phyloP scores from a whole-genome alignment of 2,797 vertebrate species.

The Coregonus ussuriensis region DNA sequence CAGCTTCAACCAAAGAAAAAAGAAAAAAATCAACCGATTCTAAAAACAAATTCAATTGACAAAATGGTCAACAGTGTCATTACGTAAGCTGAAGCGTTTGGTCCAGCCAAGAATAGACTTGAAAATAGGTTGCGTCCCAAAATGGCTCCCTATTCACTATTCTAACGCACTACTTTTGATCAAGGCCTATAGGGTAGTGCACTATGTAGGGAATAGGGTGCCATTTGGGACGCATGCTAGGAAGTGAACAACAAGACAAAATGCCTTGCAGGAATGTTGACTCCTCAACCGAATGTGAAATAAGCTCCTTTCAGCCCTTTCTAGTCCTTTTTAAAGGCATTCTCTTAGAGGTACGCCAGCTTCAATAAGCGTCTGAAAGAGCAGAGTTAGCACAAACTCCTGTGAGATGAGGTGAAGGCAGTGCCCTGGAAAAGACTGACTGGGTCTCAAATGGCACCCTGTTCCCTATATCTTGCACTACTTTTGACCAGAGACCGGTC shows the following conservation, averaged over 20 bases:
- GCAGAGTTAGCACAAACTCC: constrained; percentile 50
- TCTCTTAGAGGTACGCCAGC: not conserved
- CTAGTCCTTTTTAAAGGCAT: constrained; percentile 35
- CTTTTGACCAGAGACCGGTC: too few relatives aligned
- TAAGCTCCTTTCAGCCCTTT: constrained; percentile 24
- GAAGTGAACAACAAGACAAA: constrained; percentile 16
- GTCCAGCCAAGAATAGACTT: not conserved
- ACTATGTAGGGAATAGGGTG: constrained; percentile 21
- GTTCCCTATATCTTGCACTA: not conserved
- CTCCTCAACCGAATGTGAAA: constrained; percentile 6
- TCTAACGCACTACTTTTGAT: not conserved
- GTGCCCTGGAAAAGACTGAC: constrained; percentile 49
- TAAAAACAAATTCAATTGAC: too few relatives aligned
- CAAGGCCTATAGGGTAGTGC: constrained; percentile 1
- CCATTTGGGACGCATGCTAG: not conserved
- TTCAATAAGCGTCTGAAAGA: constrained; percentile 63
- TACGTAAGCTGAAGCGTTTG: not conserved
- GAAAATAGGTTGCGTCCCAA: not conserved
- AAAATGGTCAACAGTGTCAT: too few relatives aligned
- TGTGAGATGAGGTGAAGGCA: constrained; percentile 51
- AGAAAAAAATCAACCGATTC: too few relatives aligned
- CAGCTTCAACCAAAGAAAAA: too few relatives aligned
- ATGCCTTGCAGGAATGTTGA: constrained; percentile 47
- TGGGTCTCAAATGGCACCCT: not conserved
- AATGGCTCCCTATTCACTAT: not conserved